These are phyloP conservation scores for Limonius californicus DNA, from an alignment of 1,140 invertebrate species.

Conservation along the genomic window DNA sequence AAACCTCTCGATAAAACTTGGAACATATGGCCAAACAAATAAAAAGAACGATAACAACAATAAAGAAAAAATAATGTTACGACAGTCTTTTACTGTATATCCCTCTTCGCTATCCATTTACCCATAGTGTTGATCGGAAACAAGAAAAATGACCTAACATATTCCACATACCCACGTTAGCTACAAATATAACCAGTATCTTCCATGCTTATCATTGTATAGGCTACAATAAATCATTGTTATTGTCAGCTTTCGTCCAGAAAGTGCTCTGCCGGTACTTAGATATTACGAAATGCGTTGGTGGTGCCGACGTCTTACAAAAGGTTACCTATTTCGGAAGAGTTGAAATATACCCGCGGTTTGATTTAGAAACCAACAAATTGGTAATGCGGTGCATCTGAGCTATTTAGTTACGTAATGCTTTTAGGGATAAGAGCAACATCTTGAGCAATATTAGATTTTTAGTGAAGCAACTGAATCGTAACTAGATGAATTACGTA, in stretches of 20 bases:
- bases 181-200: slow-evolving; percentile 1
- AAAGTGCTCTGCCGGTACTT: background rate
- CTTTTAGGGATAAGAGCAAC: too few relatives aligned
- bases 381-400: background rate
- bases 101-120: background rate
- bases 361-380: background rate
- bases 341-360: background rate
- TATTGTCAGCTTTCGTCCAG: background rate
- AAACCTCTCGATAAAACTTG: too few relatives aligned
- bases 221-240: background rate
- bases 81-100: background rate
- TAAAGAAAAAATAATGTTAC: too few relatives aligned
- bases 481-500: too few relatives aligned
- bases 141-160: slow-evolving; percentile 1
- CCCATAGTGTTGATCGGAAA: background rate
- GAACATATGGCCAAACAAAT: too few relatives aligned
- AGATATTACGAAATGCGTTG: background rate
- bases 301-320: background rate
- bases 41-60: too few relatives aligned
- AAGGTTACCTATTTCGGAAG: background rate
- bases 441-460: too few relatives aligned
- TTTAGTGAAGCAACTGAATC: too few relatives aligned
- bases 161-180: slow-evolving; percentile 1
- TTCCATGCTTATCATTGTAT: background rate
- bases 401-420: too few relatives aligned